A percentile compares a stretch with the other conserved stretches of the same genome.
Evolutionary conservation across 2,888 invertebrate species (phyloP).

Genomic region (Folsomia manolachei): DNA sequence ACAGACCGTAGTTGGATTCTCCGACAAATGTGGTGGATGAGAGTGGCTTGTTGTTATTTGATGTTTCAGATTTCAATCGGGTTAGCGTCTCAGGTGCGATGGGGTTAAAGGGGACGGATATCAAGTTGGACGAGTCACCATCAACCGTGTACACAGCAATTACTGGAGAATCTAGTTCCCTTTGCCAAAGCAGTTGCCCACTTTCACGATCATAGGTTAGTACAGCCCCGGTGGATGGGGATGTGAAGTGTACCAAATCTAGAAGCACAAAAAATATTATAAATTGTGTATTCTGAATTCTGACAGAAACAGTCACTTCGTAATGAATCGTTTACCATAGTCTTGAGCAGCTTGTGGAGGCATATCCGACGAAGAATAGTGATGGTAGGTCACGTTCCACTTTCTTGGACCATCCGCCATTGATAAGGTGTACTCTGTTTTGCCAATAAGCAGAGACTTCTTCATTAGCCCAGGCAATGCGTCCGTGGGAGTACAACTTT

Average conservation of each 20-base stretch:
- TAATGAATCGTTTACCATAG: conserved; percentile 73
- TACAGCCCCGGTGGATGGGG: conserved; percentile 81
- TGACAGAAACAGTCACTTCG: background rate
- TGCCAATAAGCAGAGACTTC: conserved; percentile 38
- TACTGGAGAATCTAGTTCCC: conserved; percentile 82
- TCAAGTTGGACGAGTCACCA: conserved; percentile 64
- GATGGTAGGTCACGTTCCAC: conserved; percentile 97
- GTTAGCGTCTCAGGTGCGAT: conserved; percentile 78
- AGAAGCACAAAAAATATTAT: conserved; percentile 37
- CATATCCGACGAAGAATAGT: conserved; percentile 84
- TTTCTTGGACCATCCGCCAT: conserved; percentile 84
- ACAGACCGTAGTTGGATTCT: conserved; percentile 78
- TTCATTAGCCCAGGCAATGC: conserved; percentile 2
- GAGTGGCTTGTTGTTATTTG: conserved; percentile 48
- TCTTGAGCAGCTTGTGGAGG: conserved; percentile 71
- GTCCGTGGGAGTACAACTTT: background rate
- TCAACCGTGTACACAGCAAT: conserved; percentile 81
- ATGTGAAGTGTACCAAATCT: conserved; percentile 86
- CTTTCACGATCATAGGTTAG: conserved; percentile 77
- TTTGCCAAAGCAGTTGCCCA: conserved; percentile 83
- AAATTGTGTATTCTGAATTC: background rate
- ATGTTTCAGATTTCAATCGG: conserved; percentile 38
- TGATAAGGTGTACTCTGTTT: conserved; percentile 78
- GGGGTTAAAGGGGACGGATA: conserved; percentile 82
- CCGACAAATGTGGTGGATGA: conserved; percentile 92